A percentile compares a stretch with the other conserved stretches of the same genome.
These are phyloP conservation scores for Sarcophaga subvicina DNA, from an alignment of 2,888 invertebrate species.

Conservation along the genomic window DNA sequence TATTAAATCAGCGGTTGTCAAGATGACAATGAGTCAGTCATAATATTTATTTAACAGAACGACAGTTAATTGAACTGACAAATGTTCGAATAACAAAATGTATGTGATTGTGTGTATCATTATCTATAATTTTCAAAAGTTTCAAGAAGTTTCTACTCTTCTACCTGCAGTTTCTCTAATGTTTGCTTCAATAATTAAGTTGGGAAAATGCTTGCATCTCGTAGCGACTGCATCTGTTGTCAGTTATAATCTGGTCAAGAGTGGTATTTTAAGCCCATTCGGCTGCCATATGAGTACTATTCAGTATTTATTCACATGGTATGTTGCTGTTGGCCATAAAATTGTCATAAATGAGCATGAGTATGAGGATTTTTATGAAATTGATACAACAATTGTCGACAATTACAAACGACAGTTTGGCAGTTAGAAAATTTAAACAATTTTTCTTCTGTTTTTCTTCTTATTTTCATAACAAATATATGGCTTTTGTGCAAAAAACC, in stretches of 20 bases:
- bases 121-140: not conserved
- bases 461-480: not conserved
- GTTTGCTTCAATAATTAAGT: constrained; percentile 56
- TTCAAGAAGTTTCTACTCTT: not conserved
- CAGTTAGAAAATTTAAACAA: constrained; percentile 43
- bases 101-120: not conserved
- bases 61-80: constrained; percentile 57
- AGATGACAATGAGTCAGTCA: constrained; percentile 41
- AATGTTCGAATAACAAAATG: constrained; percentile 41
- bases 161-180: not conserved
- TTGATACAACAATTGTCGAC: constrained; percentile 52
- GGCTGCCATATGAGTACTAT: not conserved
- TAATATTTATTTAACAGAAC: constrained; percentile 32
- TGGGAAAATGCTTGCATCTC: constrained; percentile 9
- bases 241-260: not conserved
- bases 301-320: not conserved
- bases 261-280: not conserved
- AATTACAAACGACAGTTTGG: constrained; percentile 49
- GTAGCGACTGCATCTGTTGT: not conserved
- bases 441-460: not conserved
- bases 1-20: not conserved
- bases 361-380: constrained; percentile 49
- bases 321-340: constrained; percentile 39
- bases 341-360: constrained; percentile 25
- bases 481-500: too few species aligned